Base-by-base conservation (phyloP, 30 jellyfish, hydroid and myxozoan genomes). In the Kudoa iwatai region DNA sequence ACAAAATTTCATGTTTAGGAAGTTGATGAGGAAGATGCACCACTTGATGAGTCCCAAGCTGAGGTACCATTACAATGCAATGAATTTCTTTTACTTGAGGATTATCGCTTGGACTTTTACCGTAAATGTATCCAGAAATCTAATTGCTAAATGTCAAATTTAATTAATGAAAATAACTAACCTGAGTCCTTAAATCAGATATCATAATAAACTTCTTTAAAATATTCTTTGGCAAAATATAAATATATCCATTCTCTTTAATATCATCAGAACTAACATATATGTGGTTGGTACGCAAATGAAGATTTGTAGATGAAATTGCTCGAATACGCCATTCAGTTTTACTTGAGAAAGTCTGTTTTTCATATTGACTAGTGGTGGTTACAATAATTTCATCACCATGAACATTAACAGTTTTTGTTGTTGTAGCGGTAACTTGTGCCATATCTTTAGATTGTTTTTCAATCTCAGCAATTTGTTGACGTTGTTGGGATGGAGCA, bases 301-400 rank as follows among this genome's bases (percentile, higher is more conserved):
- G 87, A 39, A 77, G 53, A 42, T 77, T 77, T 19, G 96, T 77
- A 4, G 96, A 88, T 11, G 96, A 77, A 0, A 77, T 77, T 17
- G 96, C 96, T 4, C 96, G 60, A 43, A 77, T 83, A 1, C 96
- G 82, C 96, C 96, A 77, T 50, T 77, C 96, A 15, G 96, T 77
- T 24, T 77, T 77, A 45, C 88, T 62, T 9, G 96, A 79, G 44
- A 77, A 77, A 21, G 96, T 77, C 30, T 74, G 48, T 23, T 88
- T 54, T 46, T 77, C 96, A 47, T 58, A 77, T 42, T 58, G 62
- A 38, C 96, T 77, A n/a, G 96, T 77, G 23, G 96, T 77, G 20
- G 96, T 55, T 19, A 77, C 96, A 33, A 77, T 77, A 25, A 77
- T 77, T 58, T 77, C 96, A 42, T 77, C 96, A 1, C 96, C 96